Evolutionary conservation across 1,140 invertebrate species (phyloP).

Genomic region (Goniozus legneri): DNA sequence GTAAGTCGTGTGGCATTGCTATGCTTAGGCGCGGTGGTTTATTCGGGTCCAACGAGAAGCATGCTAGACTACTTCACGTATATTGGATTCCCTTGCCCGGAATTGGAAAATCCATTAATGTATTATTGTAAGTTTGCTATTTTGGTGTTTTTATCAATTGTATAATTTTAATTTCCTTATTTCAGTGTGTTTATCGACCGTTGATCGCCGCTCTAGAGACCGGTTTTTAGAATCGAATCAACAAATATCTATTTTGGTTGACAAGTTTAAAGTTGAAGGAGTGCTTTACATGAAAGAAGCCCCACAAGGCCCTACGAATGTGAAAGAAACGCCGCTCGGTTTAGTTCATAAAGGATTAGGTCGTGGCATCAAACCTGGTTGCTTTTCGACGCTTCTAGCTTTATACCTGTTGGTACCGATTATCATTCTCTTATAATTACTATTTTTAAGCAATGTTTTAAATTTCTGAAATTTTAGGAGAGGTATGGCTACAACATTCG

Average conservation of each 20-base stretch:
- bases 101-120: constrained; percentile 89
- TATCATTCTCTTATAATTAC: neutral
- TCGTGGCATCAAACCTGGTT: constrained; percentile 63
- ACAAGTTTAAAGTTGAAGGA: constrained; percentile 85
- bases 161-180: constrained; percentile 16
- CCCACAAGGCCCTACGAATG: constrained; percentile 48
- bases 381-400: constrained; percentile 68
- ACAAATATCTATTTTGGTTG: constrained; percentile 85
- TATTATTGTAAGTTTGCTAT: constrained; percentile 75
- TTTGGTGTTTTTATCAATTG: constrained; percentile 6
- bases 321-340: constrained; percentile 38
- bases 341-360: constrained; percentile 43
- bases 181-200: constrained; percentile 85
- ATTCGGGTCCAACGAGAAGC: constrained; percentile 82
- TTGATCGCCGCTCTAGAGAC: constrained; percentile 83
- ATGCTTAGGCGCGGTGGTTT: constrained; percentile 86
- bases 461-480: constrained; percentile 57
- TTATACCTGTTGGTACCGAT: constrained; percentile 69
- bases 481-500: constrained; percentile 72
- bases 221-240: constrained; percentile 89
- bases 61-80: constrained; percentile 89
- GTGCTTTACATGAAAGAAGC: constrained; percentile 63
- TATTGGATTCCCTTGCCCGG: constrained; percentile 89
- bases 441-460: neutral
- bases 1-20: constrained; percentile 76